These are phyloP conservation scores for Ictidomys tridecemlineatus DNA, from an alignment of 2,113 vertebrate species.

Conservation along the genomic window DNA sequence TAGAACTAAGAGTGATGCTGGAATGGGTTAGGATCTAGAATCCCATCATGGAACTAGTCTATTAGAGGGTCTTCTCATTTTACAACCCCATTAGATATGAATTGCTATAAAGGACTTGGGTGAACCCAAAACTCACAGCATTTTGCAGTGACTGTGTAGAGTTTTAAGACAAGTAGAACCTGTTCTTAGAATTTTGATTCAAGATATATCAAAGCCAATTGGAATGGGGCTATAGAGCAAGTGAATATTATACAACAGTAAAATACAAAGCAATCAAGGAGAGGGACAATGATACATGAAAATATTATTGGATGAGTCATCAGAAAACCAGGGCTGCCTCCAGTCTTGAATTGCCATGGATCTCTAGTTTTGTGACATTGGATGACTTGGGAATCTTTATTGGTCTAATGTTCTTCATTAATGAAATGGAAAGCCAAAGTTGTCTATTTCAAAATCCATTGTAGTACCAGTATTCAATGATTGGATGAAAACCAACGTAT, in stretches of 20 bases:
- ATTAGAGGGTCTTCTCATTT: slow-evolving; percentile 16
- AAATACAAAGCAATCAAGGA: background rate
- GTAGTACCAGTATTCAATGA: slow-evolving; percentile 1
- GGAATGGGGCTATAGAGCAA: background rate
- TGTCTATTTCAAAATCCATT: slow-evolving; percentile 60
- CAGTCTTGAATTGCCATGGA: background rate
- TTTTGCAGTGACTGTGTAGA: background rate
- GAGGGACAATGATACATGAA: background rate
- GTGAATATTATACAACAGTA: background rate
- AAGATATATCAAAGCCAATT: background rate
- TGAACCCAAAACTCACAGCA: background rate
- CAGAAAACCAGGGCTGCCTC: slow-evolving; percentile 10
- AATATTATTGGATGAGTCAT: background rate
- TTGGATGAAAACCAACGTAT: background rate
- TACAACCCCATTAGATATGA: background rate
- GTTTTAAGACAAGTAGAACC: background rate
- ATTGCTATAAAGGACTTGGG: background rate
- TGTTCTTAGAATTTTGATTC: slow-evolving; percentile 27
- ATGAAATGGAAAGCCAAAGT: background rate
- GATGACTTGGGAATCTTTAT: background rate
- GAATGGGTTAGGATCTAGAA: background rate
- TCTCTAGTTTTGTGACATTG: background rate
- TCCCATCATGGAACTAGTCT: background rate
- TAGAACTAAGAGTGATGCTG: background rate
- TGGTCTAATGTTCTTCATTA: slow-evolving; percentile 7